A percentile compares a stretch with the other conserved stretches of the same genome.
Conservation (phyloP, 2,797 vertebrate genomes). For the Spinus pinus region DNA sequence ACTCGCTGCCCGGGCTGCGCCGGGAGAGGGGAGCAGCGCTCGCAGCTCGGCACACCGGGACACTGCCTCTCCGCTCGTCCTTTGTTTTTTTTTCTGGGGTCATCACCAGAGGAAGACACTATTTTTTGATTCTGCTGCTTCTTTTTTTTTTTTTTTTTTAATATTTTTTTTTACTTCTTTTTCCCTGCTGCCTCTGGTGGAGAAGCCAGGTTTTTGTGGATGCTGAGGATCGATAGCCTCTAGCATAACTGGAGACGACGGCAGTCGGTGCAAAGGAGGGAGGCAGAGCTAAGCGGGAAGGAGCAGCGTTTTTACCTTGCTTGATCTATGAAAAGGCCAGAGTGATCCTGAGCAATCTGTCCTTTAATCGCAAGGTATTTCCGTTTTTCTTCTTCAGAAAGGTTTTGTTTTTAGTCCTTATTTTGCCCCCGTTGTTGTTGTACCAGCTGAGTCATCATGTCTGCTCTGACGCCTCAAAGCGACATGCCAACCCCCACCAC, state of each 20-base stretch:
- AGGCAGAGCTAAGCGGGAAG: conserved; percentile 66
- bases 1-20: conserved; percentile 65
- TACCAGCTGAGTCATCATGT: conserved; percentile 99
- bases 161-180: background rate
- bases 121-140: conserved; percentile 38
- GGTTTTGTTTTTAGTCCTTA: conserved; percentile 52
- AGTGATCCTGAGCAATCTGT: conserved; percentile 26
- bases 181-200: conserved; percentile 25
- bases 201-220: conserved; percentile 41
- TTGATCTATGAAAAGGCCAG: conserved; percentile 44
- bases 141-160: background rate
- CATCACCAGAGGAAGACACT: conserved; percentile 19
- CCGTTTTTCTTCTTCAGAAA: conserved; percentile 31
- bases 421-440: conserved; percentile 66
- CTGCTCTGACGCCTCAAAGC: conserved; percentile 95
- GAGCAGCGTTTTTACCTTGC: conserved; percentile 74
- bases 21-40: conserved; percentile 62
- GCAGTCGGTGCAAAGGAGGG: conserved; percentile 54
- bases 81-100: background rate
- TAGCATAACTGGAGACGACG: conserved; percentile 57
- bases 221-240: conserved; percentile 42
- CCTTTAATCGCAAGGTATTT: conserved; percentile 42
- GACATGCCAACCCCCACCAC: conserved; percentile 98
- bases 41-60: conserved; percentile 50
- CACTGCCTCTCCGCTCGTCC: conserved; percentile 33